phyloP scores from a whole-genome alignment of 1,140 invertebrate genomes.

The Sinella curviseta region DNA sequence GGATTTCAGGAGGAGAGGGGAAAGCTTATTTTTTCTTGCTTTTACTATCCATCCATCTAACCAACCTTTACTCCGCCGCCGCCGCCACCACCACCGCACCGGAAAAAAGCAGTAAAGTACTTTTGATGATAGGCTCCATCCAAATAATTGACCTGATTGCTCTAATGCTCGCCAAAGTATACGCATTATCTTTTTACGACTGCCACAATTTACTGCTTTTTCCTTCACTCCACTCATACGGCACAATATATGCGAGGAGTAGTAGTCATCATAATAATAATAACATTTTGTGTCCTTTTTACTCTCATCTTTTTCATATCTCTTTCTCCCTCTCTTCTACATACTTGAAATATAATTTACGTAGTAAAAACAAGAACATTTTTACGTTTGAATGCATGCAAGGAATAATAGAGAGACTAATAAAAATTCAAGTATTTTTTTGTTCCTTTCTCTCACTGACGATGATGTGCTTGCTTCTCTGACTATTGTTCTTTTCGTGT shows the following conservation, averaged over 20 bases:
- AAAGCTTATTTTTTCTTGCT: neutral
- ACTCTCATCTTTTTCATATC: neutral
- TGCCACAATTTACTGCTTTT: neutral
- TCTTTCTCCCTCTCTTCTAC: neutral
- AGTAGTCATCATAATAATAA: neutral
- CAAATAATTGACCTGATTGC: slow-evolving; percentile 26
- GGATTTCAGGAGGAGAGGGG: neutral
- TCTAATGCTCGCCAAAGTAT: slow-evolving; percentile 21
- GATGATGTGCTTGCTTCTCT: no score
- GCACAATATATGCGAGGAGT: no score
- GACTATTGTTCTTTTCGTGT: no score
- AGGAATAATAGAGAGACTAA: no score
- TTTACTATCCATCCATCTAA: neutral
- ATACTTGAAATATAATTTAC: neutral
- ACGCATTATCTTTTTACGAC: slow-evolving; percentile 24
- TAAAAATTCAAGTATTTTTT: no score
- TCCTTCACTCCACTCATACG: neutral
- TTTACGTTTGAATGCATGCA: no score
- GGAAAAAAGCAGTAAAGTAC: slow-evolving; percentile 13
- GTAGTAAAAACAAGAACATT: neutral
- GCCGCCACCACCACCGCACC: neutral
- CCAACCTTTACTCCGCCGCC: neutral
- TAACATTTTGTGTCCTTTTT: neutral
- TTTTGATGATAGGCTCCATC: slow-evolving; percentile 24
- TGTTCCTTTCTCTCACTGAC: no score